Conservation (phyloP, 2,888 invertebrate species). For the Sinhomidia bicolor region DNA sequence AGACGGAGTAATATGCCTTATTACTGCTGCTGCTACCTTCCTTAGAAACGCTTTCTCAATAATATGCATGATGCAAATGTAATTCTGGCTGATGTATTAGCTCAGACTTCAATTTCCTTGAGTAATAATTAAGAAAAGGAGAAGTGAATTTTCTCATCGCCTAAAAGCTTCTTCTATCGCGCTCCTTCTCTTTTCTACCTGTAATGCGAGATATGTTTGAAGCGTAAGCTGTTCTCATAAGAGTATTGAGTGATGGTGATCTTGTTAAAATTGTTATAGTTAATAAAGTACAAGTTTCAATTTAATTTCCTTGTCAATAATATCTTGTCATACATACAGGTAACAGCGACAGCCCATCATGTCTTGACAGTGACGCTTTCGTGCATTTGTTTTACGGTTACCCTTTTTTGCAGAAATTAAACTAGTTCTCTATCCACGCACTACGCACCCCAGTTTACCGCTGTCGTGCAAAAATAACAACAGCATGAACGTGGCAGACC, state of each 20-base stretch:
- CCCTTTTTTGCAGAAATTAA: too few relatives aligned
- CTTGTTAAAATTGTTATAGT: not conserved
- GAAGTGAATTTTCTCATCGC: constrained; percentile 15
- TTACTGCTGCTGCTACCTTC: not conserved
- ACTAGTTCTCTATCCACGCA: too few relatives aligned
- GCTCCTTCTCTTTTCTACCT: not conserved
- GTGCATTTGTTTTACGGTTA: too few relatives aligned
- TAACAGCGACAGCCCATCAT: not conserved
- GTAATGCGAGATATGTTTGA: not conserved
- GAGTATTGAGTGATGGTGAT: not conserved
- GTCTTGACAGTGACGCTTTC: too few relatives aligned
- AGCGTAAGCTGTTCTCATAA: not conserved
- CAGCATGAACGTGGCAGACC: too few relatives aligned
- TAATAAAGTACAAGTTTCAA: not conserved
- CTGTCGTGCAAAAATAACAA: not conserved
- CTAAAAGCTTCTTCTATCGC: not conserved
- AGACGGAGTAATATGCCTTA: not conserved
- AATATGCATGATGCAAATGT: constrained; percentile 19
- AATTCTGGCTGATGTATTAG: constrained; percentile 16
- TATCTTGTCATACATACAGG: not conserved
- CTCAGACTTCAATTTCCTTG: constrained; percentile 1
- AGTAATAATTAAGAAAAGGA: constrained; percentile 15
- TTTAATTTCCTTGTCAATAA: not conserved
- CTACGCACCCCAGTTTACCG: not conserved
- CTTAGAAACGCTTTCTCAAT: not conserved